A percentile compares a stretch with the other conserved stretches of the same genome.
Evolutionary conservation across 2,797 vertebrate species (phyloP).

Genomic region (Clarias fuscus): DNA sequence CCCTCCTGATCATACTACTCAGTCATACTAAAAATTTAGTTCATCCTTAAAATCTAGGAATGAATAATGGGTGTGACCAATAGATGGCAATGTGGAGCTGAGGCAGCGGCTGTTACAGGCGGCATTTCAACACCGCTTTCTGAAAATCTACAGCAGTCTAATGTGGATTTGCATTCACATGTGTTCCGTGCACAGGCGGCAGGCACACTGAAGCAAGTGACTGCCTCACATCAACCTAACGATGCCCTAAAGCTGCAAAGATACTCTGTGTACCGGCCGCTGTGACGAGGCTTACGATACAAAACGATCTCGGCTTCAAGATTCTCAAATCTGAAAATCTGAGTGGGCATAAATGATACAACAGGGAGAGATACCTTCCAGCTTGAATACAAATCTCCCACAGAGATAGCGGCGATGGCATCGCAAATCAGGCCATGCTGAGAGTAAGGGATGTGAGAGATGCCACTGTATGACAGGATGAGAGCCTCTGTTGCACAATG

Average conservation of each 20-base stretch:
- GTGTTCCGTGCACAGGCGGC: constrained; percentile 36
- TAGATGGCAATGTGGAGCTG: constrained; percentile 50
- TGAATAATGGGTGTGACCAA: constrained; percentile 14
- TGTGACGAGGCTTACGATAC: constrained; percentile 35
- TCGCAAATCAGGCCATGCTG: constrained; percentile 49
- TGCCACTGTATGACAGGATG: constrained; percentile 38
- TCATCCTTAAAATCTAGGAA: constrained; percentile 2
- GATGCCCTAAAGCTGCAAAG: constrained; percentile 14
- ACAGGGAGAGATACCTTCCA: constrained; percentile 42
- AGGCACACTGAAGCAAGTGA: constrained; percentile 28
- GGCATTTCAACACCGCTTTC: constrained; percentile 13
- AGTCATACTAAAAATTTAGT: neutral
- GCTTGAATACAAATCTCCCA: constrained; percentile 42
- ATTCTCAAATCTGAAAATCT: constrained; percentile 27
- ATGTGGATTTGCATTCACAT: constrained; percentile 49
- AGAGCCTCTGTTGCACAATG: constrained; percentile 50
- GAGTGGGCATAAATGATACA: constrained; percentile 48
- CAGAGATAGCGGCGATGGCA: constrained; percentile 37
- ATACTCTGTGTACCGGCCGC: constrained; percentile 21
- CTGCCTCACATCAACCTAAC: constrained; percentile 45
- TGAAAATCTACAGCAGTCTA: constrained; percentile 38
- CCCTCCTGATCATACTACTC: neutral
- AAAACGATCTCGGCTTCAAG: constrained; percentile 46
- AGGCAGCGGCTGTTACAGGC: neutral
- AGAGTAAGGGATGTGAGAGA: constrained; percentile 26